Evolutionary conservation across 2,888 invertebrate species (phyloP), one percentile per base, ranked within the genome.

Genomic region (Dioctria linearis): DNA sequence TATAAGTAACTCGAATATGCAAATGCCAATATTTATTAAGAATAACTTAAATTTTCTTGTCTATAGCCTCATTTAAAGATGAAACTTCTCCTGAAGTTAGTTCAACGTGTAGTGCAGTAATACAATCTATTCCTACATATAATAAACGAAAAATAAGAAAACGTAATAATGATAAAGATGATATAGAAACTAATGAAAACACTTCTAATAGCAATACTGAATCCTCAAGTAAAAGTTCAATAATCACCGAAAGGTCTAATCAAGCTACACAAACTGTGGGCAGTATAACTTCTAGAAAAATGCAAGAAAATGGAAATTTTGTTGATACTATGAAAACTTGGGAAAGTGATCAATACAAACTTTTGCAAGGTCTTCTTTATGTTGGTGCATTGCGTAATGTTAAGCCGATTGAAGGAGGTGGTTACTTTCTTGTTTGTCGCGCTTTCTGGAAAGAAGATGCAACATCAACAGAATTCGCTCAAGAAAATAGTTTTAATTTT

Each of bases 371-470:
- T 49, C 85, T 88, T 4, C 84, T 88, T n/a, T 86, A 85, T 82
- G 86, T 85, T 75, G 86, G 85, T 61, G 85, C 86, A 79, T 84
- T 86, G 13, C 85, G 86, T 42, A 83, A 86, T 57, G 67, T 87
- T 1, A 78, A 75, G 4, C 76, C 83, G 37, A 66, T 78, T 3
- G 80, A 82, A 49, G 80, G 78, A 59, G 78, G 78, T 46, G 85
- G 84, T 63, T 85, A 84, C 83, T 86, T 85, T 82, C 84, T 84
- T 59, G 84, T 84, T 6, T 88, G 85, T 80, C 85, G 86, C 5
- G 86, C 87, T 9, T 89, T 89, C 83, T 89, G 89, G 89, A 85
- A 86, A 42, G 81, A 86, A 1, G 85, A 86, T 13, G 83, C 83
- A 4, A 83, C 86, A 4, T 82, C 84, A 5, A 83, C 85, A 3